Evolutionary conservation across 2,113 vertebrate genomes (phyloP).

Genomic region (pig (Sus scrofa)): DNA sequence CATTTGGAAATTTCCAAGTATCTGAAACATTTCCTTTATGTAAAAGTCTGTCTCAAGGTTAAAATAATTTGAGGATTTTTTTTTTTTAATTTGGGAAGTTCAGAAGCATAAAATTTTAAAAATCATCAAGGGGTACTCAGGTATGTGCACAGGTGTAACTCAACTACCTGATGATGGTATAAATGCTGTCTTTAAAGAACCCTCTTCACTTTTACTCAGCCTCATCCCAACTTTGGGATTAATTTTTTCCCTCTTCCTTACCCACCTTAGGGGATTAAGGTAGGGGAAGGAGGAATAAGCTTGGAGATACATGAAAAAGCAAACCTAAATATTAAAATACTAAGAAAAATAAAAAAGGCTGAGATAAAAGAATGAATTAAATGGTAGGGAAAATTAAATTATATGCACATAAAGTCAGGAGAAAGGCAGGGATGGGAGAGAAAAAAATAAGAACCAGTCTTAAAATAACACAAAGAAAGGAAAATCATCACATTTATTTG

Average conservation of each 20-base stretch:
- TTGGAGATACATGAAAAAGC: neutral
- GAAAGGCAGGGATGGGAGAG: neutral
- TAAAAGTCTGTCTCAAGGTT: neutral
- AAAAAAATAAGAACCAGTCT: neutral
- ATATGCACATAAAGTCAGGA: neutral
- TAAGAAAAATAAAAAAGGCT: neutral
- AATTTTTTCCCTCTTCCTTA: neutral
- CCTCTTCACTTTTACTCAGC: neutral
- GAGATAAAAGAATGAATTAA: neutral
- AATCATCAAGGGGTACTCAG: neutral
- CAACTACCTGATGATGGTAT: neutral
- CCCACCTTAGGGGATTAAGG: rapidly evolving
- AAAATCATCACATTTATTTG: neutral
- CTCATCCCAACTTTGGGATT: neutral
- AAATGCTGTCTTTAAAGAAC: neutral
- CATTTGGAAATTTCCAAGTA: neutral
- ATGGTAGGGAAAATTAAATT: neutral
- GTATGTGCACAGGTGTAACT: neutral
- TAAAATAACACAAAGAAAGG: neutral
- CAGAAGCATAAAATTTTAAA: neutral
- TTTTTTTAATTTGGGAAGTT: neutral
- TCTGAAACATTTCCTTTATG: constrained; percentile 1
- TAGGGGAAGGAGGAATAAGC: neutral
- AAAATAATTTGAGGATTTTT: neutral
- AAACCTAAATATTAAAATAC: neutral